phyloP scores from a whole-genome alignment of 2,888 invertebrate species.

The Cinara cedri region DNA sequence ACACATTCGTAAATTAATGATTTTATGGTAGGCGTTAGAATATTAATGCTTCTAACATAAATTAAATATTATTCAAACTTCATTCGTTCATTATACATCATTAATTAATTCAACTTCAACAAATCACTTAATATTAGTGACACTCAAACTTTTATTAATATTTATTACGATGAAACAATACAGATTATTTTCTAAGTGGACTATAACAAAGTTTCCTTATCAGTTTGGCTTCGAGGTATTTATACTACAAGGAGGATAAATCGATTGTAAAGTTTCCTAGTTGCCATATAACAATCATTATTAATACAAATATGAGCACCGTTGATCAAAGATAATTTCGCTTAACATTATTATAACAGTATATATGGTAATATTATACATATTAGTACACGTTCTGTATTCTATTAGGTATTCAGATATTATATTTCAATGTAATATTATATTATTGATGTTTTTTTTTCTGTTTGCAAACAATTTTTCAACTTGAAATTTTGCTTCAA shows the following conservation, averaged over 20 bases:
- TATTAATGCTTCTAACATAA: neutral
- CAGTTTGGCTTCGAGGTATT: conserved; percentile 34
- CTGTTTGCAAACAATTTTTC: neutral
- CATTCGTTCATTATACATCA: conserved; percentile 9
- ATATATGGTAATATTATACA: neutral
- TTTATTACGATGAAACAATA: conserved; percentile 23
- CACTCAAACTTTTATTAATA: conserved; percentile 21
- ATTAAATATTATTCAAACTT: neutral
- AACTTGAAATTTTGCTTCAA: too few relatives aligned
- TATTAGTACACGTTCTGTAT: neutral
- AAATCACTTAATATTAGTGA: conserved; percentile 23
- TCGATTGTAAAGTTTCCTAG: conserved; percentile 28
- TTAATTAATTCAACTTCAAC: conserved; percentile 17
- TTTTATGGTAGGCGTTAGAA: neutral
- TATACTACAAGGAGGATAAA: conserved; percentile 7
- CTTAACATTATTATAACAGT: neutral
- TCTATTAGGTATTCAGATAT: neutral
- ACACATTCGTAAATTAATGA: too few relatives aligned
- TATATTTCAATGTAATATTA: neutral
- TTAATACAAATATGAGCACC: conserved; percentile 28
- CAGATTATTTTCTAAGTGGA: conserved; percentile 25
- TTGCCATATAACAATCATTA: conserved; percentile 34
- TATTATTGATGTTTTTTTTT: neutral
- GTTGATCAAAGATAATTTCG: conserved; percentile 22
- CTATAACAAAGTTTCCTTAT: conserved; percentile 47